Base-by-base conservation (phyloP, 2,888 invertebrate species). In the Leptopilina drosophilae region DNA sequence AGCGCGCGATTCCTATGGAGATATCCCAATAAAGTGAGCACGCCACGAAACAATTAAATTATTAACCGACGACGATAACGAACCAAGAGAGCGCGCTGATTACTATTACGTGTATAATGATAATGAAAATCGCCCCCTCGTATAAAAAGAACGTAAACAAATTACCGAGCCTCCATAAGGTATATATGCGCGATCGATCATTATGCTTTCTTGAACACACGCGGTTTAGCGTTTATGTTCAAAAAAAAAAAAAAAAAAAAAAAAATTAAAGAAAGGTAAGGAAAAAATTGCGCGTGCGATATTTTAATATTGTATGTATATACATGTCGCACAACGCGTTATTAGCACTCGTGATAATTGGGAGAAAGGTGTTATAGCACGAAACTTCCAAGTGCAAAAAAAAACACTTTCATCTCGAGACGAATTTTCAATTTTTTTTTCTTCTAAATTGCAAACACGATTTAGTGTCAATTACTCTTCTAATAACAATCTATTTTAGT, bases 1-100 rank as follows among this genome's bases (percentile, higher is more conserved):
- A 12, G 82, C 86, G 33, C n/a, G 82, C 86, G 90, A 91, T 91
- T 86, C 87, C 87, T 83, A 82, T 84, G 79, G 84, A 91, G 90
- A 91, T 90, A 91, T 87, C 86, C 88, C 88, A 90, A 89, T 90
- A 89, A 90, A 88, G 87, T 85, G 81, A 82, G 89, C 91, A 91
- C 91, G 91, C 90, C 87, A 91, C 87, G 86, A 88, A 90, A 90
- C 90, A 90, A 91, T 91, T 91, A 91, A 90, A 91, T 91, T 91
- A 91, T 91, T 90, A 91, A 90, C 88, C 87, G 85, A 87, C 87
- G 87, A 86, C 89, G 90, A 91, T 91, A 91, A 91, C 90, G 88
- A 89, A 87, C 84, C 85, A 85, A 82, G 84, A 82, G 84, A 83
- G 84, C 83, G 85, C 88, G 83, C 88, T 89, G 89, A 89, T 91